A percentile compares a stretch with the other conserved stretches of the same genome.
Evolutionary conservation across 2,797 vertebrate species (phyloP).

Genomic region (Anniella stebbinsi): DNA sequence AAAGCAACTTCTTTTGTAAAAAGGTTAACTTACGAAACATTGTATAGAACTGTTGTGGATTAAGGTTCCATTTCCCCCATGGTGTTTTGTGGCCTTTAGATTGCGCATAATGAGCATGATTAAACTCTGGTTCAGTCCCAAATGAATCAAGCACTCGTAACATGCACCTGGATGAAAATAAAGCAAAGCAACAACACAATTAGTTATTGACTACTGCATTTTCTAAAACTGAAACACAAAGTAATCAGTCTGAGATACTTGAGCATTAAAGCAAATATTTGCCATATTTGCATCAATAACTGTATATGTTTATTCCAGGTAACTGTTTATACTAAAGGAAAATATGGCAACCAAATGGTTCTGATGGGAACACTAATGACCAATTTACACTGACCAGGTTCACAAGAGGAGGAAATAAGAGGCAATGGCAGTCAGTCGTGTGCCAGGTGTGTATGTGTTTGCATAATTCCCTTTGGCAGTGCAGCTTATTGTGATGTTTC

Average conservation of each 20-base stretch:
- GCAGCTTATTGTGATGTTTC: too few relatives aligned
- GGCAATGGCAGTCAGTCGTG: too few relatives aligned
- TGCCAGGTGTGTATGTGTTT: too few relatives aligned
- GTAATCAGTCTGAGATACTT: background rate
- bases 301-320: background rate
- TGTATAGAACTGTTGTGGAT: slow-evolving; percentile 99
- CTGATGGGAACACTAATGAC: background rate
- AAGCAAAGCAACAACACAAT: background rate
- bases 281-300: background rate
- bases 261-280: background rate
- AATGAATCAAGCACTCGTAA: slow-evolving; percentile 96
- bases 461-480: too few relatives aligned
- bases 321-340: background rate
- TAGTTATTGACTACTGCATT: background rate
- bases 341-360: background rate
- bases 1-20: background rate
- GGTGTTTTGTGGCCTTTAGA: slow-evolving; percentile 99
- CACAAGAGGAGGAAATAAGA: too few relatives aligned
- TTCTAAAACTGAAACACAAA: background rate
- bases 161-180: slow-evolving; percentile 89
- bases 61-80: slow-evolving; percentile 99
- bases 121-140: slow-evolving; percentile 98
- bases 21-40: slow-evolving; percentile 95
- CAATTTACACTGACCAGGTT: background rate
- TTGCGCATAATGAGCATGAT: slow-evolving; percentile 97